Evolutionary conservation across 2,888 invertebrate species (phyloP).

Genomic region (Parascotia fuliginaria): DNA sequence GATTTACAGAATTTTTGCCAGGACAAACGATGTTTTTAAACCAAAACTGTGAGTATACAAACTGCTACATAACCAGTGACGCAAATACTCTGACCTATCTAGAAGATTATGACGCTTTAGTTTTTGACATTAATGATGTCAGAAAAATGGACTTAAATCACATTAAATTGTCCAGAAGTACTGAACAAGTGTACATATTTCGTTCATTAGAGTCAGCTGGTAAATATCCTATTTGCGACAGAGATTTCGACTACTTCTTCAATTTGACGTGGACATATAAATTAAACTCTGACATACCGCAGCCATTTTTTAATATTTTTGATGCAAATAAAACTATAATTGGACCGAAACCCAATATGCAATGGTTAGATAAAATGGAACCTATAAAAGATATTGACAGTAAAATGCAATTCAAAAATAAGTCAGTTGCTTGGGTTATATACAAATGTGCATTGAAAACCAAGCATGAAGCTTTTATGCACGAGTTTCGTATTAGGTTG

Average conservation of each 20-base stretch:
- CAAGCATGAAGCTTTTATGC: constrained; percentile 58
- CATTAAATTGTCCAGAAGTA: constrained; percentile 53
- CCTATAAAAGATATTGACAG: constrained; percentile 40
- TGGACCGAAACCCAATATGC: constrained; percentile 59
- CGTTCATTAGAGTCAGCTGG: constrained; percentile 64
- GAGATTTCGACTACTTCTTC: constrained; percentile 67
- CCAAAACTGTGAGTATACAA: constrained; percentile 66
- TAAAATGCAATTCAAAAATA: constrained; percentile 54
- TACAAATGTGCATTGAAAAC: constrained; percentile 61
- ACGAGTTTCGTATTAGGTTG: constrained; percentile 59
- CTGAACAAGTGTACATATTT: constrained; percentile 69
- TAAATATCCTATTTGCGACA: constrained; percentile 62
- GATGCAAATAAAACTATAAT: constrained; percentile 49
- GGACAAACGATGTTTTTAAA: constrained; percentile 66
- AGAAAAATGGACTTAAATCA: constrained; percentile 44
- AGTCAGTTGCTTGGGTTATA: constrained; percentile 68
- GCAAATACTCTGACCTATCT: constrained; percentile 51
- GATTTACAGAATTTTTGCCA: constrained; percentile 38
- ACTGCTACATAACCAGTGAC: constrained; percentile 72
- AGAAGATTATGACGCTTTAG: constrained; percentile 68
- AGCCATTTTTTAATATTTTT: constrained; percentile 64
- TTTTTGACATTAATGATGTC: constrained; percentile 62
- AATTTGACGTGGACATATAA: constrained; percentile 80
- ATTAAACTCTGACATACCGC: constrained; percentile 68
- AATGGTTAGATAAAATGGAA: constrained; percentile 59